Base-by-base conservation (phyloP, 2,797 vertebrate genomes). In the Neosilurus mollespiculum region DNA sequence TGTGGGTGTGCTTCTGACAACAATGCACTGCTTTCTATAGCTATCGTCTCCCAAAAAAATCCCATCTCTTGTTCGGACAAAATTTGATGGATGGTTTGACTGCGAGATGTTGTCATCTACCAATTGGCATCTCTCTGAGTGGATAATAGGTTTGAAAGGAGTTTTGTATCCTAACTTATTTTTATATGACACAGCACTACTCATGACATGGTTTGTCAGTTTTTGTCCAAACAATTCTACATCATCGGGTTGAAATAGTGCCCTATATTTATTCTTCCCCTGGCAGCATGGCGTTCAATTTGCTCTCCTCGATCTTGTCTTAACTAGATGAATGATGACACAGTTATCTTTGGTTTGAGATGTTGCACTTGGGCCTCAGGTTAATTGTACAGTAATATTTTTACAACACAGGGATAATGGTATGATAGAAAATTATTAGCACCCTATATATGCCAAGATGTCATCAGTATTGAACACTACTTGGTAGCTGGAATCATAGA, bases 71-170 rank as follows among this genome's bases (percentile, higher is more conserved):
- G 72, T 53, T 65, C 76, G 62, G 76, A 80, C 34, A 82, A 83
- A 15, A 58, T 76, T 80, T 88, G 87, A 89, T 85, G 82, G 87
- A 90, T 89, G 82, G 77, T 49, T n/a, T 26, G 53, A 64, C 76
- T 80, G 66, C 71, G 24, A 69, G 49, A 70, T 43, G 65, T 49
- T 86, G 87, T 84, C 83, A 86, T 82, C 72, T 86, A 86, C 82
- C 88, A 86, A 80, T 87, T 86, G 81, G 79, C 61, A 34, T 88
- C 83, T 65, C 53, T 18, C 58, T 51, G 67, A 56, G 81, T 54
- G 65, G 67, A 81, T 86, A 86, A 87, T 82, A 72, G 73, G 78
- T 79, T 80, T 84, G 86, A 81, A 85, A 81, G 54, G 76, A 86
- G 78, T 58, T 85, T 83, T 85, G 81, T 78, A 78, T 49, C 61